phyloP scores from a whole-genome alignment of 2,797 vertebrate species.

The Dipus sagitta region DNA sequence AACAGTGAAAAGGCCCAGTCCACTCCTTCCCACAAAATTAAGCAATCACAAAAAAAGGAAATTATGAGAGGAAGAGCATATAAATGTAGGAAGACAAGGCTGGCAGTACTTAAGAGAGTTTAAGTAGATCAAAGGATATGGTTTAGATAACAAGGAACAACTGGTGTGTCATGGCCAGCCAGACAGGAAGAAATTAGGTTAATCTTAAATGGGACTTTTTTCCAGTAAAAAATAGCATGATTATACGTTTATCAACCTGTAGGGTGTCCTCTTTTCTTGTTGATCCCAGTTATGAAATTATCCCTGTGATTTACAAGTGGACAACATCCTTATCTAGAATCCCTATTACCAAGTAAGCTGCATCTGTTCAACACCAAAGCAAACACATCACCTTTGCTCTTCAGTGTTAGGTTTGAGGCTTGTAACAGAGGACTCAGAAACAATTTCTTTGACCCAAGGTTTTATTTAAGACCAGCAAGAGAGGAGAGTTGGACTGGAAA shows the following conservation, averaged over 20 bases:
- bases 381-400: neutral
- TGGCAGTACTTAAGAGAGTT: slow-evolving; percentile 42
- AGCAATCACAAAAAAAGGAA: neutral
- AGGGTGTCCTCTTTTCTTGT: neutral
- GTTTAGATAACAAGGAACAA: slow-evolving; percentile 23
- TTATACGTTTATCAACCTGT: slow-evolving; percentile 7
- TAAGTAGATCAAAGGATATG: slow-evolving; percentile 35
- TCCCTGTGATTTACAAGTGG: neutral
- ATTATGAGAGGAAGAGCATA: neutral
- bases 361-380: neutral
- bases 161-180: neutral
- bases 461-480: too few relatives aligned
- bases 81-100: neutral
- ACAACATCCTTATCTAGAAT: neutral
- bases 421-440: too few relatives aligned
- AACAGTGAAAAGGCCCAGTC: neutral
- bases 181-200: slow-evolving; percentile 39
- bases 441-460: too few relatives aligned
- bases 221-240: neutral
- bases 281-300: slow-evolving; percentile 49
- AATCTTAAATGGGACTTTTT: slow-evolving; percentile 32
- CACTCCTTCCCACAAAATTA: neutral
- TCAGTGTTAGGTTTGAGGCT: neutral
- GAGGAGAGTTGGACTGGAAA: too few relatives aligned
- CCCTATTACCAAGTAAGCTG: neutral